These are phyloP conservation scores for Pachypeltis micranthus DNA, from an alignment of 1,140 invertebrate species.

Conservation along the genomic window DNA sequence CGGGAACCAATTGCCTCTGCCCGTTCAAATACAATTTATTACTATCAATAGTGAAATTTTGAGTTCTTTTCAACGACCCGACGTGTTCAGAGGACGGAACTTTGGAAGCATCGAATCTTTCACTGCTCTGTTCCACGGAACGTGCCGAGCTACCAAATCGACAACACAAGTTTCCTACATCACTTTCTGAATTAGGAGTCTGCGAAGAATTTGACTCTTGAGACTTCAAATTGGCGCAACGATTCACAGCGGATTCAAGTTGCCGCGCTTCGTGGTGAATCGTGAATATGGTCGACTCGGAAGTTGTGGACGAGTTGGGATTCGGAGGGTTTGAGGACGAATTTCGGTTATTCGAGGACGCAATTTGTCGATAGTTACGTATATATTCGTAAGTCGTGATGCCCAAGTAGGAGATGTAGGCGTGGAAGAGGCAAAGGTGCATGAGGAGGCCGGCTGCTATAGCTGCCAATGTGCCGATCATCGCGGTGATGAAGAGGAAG, in stretches of 20 bases:
- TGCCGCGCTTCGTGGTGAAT: constrained; percentile 14
- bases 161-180: not conserved
- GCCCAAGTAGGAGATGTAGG: constrained; percentile 71
- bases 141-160: not conserved
- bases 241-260: not conserved
- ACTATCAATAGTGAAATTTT: constrained; percentile 12
- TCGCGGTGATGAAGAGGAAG: constrained; percentile 41
- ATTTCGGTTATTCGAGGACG: constrained; percentile 19
- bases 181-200: not conserved
- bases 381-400: constrained; percentile 86
- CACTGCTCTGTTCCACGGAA: not conserved
- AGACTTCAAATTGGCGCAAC: not conserved
- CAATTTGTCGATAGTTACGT: constrained; percentile 40
- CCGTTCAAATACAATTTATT: constrained; percentile 14
- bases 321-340: constrained; percentile 11
- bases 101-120: not conserved
- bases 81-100: not conserved
- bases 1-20: constrained; percentile 5
- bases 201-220: not conserved
- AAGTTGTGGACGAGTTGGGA: not conserved
- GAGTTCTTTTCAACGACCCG: not conserved
- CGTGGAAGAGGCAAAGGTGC: constrained; percentile 81
- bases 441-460: constrained; percentile 65
- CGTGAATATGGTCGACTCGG: constrained; percentile 20
- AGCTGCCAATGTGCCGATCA: constrained; percentile 54